These are phyloP conservation scores for Drosophila buzzatii DNA, from an alignment of 2,888 invertebrate genomes.

Conservation along the genomic window DNA sequence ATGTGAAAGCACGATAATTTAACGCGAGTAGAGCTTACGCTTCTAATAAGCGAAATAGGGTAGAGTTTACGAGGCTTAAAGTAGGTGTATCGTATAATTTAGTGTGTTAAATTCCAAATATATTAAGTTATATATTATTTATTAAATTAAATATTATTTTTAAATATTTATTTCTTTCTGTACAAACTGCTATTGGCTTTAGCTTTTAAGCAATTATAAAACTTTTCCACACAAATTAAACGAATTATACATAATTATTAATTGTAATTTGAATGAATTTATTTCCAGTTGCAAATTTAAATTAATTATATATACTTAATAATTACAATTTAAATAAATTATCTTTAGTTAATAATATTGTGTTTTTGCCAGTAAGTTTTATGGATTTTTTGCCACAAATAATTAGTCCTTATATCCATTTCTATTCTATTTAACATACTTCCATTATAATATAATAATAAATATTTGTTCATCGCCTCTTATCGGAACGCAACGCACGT, in stretches of 20 bases:
- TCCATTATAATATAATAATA: background rate
- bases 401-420: background rate
- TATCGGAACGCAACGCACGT: slow-evolving; percentile 22
- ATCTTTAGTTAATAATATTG: background rate
- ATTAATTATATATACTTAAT: background rate
- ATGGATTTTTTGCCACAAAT: background rate
- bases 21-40: background rate
- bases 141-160: too few relatives aligned
- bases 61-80: background rate
- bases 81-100: background rate
- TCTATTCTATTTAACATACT: background rate
- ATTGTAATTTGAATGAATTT: too few relatives aligned
- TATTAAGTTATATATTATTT: background rate
- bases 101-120: background rate
- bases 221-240: too few relatives aligned
- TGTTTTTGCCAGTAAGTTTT: background rate
- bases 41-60: background rate
- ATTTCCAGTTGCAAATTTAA: too few relatives aligned
- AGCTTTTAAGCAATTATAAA: too few relatives aligned
- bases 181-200: too few relatives aligned
- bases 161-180: too few relatives aligned
- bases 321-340: background rate
- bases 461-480: background rate
- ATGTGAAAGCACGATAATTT: slow-evolving; percentile 28
- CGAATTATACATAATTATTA: too few relatives aligned